These are phyloP conservation scores for Ramphastos sulfuratus DNA, from an alignment of 2,113 vertebrate species.

Conservation along the genomic window DNA sequence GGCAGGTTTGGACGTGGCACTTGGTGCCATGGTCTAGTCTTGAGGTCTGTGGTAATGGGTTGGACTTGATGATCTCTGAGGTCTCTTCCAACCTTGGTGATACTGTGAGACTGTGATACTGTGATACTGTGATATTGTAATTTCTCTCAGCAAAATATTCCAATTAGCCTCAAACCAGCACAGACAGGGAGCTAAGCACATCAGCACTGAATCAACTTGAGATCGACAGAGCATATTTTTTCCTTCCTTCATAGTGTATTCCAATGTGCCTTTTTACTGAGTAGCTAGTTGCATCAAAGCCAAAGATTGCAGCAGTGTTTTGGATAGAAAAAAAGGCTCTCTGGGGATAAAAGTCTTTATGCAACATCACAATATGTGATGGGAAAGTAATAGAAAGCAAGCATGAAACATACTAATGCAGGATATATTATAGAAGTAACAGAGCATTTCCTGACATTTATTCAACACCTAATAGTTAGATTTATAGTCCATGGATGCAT, in stretches of 20 bases:
- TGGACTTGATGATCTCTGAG: no score
- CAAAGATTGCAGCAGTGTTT: conserved; percentile 53
- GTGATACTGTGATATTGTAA: no score
- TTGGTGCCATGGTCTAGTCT: no score
- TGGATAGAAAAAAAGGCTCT: conserved; percentile 20
- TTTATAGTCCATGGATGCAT: neutral
- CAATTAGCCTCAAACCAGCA: no score
- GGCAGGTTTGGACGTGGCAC: no score
- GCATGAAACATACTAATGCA: neutral
- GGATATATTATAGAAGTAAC: neutral
- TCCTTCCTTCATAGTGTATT: conserved; percentile 39
- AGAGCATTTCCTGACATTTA: neutral
- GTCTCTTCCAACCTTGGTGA: no score
- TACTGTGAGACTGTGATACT: no score
- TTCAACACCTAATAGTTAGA: neutral
- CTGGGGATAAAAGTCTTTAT: conserved; percentile 40
- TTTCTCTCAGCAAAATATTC: no score
- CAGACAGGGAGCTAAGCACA: conserved; percentile 42
- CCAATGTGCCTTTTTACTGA: conserved; percentile 29
- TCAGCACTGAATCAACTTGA: conserved; percentile 51
- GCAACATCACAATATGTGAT: neutral
- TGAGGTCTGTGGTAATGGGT: no score
- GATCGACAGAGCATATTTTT: conserved; percentile 36
- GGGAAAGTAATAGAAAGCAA: neutral
- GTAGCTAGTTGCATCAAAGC: conserved; percentile 62